Base-by-base conservation (phyloP, 1,140 invertebrate species). In the Chymomyza costata region DNA sequence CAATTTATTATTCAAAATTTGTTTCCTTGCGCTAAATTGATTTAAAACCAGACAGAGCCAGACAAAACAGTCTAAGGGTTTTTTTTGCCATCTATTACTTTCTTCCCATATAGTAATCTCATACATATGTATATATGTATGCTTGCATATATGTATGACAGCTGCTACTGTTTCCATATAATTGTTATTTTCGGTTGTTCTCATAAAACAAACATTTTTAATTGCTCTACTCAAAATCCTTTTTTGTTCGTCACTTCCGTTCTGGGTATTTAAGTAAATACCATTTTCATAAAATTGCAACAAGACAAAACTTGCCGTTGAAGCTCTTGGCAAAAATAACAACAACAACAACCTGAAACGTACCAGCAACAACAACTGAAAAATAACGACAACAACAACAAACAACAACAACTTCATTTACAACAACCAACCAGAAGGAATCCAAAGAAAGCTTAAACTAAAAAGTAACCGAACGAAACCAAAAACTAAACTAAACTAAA, bases 401-500 rank as follows among this genome's bases (percentile, higher is more conserved):
- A 46, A 32, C 35, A 64, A 34, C 44, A 65, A 55, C 25, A 50
- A 55, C 56, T n/a, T n/a, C n/a, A n/a, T n/a, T n/a, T n/a, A n/a
- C n/a, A n/a, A n/a, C n/a, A n/a, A n/a, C n/a, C n/a, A n/a, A n/a
- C n/a, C n/a, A n/a, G n/a, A n/a, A n/a, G n/a, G n/a, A 64, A 46
- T 15, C 43, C 14, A 43, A 53, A 48, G 44, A 62, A 64, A 65
- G 58, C 57, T 63, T 48, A 35, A 70, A 55, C 53, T 70, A 32
- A 49, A 46, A 73, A 73, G 68, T 51, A 73, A 76, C 71, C 66
- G 66, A 76, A n/a, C n/a, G n/a, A 64, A 64, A 64, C 68, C 66
- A 46, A 70, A 57, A 65, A 65, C 62, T 59, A 71, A 76, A 53
- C 71, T 76, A 78, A 76, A 76, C 70, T 70, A 78, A 76, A 76